Evolutionary conservation across 2,888 invertebrate genomes (phyloP), one percentile per base, ranked within the genome.

Genomic region (Notocelia uddmanniana): DNA sequence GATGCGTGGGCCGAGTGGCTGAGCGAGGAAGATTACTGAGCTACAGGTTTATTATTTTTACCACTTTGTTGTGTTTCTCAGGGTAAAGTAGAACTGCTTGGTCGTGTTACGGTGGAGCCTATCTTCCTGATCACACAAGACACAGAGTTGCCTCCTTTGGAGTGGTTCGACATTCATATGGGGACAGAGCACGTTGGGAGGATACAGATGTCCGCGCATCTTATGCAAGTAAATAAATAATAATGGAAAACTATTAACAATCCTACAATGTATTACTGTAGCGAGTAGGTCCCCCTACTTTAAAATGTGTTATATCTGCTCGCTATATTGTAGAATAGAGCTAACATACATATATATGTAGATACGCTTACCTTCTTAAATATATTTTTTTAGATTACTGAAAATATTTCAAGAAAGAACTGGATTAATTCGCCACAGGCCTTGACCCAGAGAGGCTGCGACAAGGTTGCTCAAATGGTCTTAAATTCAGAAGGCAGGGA

Each of bases 141-240:
- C 1, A 72, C 70, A 2, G 80, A 79, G 9, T 77, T 75, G 54
- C 95, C 95, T 0, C 89, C 89, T 0, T 77, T 95, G 0, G 89
- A 91, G 66, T 95, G 95, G 95, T 82, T 91, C 50, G 85, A 94
- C 0, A 78, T 95, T 0, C 76, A 84, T 6, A 87, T 80, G 60
- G 91, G 92, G 10, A 81, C 83, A 0, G 83, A 87, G 0, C 80
- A 84, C 6, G 83, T 84, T 2, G 94, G 94, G 0, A 92, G 94
- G 73, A 83, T 95, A 2, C 81, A 95, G 0, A 89, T 95, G 86
- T 94, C 95, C 0, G 90, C 88, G 0, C 94, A 95, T 76, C 74
- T 95, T 0, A 67, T 86, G 19, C 85, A 85, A 83, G 91, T 90
- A 76, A 64, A 18, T 60, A 10, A 18, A 18, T 48, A 15, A 31